These are phyloP conservation scores for Muscidifurax raptorellus DNA, from an alignment of 1,140 invertebrate species.

Conservation along the genomic window DNA sequence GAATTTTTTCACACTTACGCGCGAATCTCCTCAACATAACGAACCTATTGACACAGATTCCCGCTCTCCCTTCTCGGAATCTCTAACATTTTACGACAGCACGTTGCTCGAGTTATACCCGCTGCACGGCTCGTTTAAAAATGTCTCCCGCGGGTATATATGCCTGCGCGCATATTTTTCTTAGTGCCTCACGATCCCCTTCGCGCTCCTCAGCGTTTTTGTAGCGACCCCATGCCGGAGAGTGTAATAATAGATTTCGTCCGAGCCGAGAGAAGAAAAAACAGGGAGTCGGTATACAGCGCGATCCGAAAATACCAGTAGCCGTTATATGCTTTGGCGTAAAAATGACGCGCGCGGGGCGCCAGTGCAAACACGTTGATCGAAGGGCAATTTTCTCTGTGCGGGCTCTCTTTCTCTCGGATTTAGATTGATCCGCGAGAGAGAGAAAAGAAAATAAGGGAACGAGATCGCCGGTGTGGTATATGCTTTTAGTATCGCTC, in stretches of 20 bases:
- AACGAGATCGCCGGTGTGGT: not conserved
- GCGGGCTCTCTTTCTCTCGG: too few species aligned
- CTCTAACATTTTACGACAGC: not conserved
- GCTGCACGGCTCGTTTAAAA: constrained; percentile 14
- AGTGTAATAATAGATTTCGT: constrained; percentile 44
- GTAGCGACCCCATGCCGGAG: constrained; percentile 35
- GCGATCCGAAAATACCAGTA: not conserved
- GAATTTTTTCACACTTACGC: not conserved
- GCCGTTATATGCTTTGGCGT: not conserved
- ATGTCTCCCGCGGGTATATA: not conserved
- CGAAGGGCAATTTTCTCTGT: not conserved
- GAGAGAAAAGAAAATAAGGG: not conserved
- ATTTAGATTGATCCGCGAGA: not conserved
- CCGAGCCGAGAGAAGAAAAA: constrained; percentile 27
- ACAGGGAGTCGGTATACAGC: not conserved
- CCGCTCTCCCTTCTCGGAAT: not conserved
- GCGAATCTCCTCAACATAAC: not conserved
- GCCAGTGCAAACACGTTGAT: constrained; percentile 18
- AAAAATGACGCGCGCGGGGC: constrained; percentile 24
- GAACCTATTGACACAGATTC: not conserved
- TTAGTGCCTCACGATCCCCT: not conserved
- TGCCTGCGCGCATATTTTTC: not conserved
- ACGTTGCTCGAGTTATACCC: not conserved
- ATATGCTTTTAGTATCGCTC: not conserved
- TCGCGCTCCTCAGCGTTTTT: not conserved